Conservation (phyloP, 2,797 vertebrate genomes). For the Thunnus albacares region DNA sequence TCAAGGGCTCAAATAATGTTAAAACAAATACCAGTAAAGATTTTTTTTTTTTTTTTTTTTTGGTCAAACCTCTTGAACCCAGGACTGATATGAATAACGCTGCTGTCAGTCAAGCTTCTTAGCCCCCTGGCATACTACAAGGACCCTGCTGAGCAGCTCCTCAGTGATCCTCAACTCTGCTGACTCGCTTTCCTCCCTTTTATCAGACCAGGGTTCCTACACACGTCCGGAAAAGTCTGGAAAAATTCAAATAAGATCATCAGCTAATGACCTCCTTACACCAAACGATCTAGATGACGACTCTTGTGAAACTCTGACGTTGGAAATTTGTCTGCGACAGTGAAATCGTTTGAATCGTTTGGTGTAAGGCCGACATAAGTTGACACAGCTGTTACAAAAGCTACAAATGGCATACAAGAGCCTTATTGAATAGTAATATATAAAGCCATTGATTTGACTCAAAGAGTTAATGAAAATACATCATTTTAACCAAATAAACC, state of each 20-base stretch:
- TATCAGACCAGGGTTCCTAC: constrained; percentile 64
- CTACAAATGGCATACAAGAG: background rate
- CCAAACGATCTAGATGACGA: too few species aligned
- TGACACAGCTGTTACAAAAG: too few species aligned
- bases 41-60: constrained; percentile 4
- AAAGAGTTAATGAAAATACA: too few species aligned
- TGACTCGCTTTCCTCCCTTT: constrained; percentile 49
- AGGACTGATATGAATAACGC: constrained; percentile 56
- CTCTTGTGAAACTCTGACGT: too few species aligned
- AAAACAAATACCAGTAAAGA: constrained; percentile 27
- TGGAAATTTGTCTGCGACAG: too few species aligned
- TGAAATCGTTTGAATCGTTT: too few species aligned
- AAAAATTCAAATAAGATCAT: background rate
- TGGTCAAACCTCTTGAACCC: constrained; percentile 22
- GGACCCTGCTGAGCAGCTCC: constrained; percentile 63
- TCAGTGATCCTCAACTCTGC: constrained; percentile 55
- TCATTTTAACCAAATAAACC: too few species aligned
- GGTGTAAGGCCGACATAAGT: too few species aligned
- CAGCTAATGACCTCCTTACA: background rate
- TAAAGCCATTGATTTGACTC: background rate
- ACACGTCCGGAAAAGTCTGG: constrained; percentile 15
- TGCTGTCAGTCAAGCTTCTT: constrained; percentile 63
- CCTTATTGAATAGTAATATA: too few species aligned
- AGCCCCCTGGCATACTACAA: constrained; percentile 40
- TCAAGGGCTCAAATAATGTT: background rate